Base-by-base conservation (phyloP, 2,888 invertebrate species). In the Dermolepida albohirtum region DNA sequence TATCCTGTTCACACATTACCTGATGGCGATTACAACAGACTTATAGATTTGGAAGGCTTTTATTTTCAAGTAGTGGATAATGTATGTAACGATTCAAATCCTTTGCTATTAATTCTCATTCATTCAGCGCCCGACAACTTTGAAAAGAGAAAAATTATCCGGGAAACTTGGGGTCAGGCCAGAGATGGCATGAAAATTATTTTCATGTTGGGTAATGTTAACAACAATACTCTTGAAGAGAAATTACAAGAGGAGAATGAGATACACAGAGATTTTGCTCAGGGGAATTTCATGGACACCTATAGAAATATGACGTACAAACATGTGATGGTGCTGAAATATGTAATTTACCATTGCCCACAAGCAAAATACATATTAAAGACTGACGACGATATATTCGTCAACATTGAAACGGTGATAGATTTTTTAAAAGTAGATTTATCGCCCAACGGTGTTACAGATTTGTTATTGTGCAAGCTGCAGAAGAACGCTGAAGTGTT, bases 271-370 rank as follows among this genome's bases (percentile, higher is more conserved):
- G 95, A 95, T 77, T 84, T 95, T 59, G 86, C 94, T 14, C 92
- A 93, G 78, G 94, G 94, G 0, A 89, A 86, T 67, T 95, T 94
- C 76, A 73, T 86, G 44, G 95, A 95, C 82, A 87, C 89, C 0
- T 95, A 95, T 77, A 86, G 89, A 57, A 95, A 95, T 80, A 87
- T 95, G 83, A 94, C 94, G 0, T 91, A 94, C 76, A 95, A 95
- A 78, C 93, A 94, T 80, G 89, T 92, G 5, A 93, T 93, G 88
- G 91, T 90, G 0, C 84, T 94, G 50, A 93, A 93, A 78, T 94
- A 94, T 90, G 88, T 90, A 16, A 83, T 87, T 0, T 89, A 89
- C 75, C 87, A 90, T 76, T 94, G 94, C 79, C 85, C 88, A 0
- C 83, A 85, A 41, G 92, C 91, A 0, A 89, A 87, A 74, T 83